Conservation (phyloP, 2,797 vertebrate species). For the Macropus fuliginosus region DNA sequence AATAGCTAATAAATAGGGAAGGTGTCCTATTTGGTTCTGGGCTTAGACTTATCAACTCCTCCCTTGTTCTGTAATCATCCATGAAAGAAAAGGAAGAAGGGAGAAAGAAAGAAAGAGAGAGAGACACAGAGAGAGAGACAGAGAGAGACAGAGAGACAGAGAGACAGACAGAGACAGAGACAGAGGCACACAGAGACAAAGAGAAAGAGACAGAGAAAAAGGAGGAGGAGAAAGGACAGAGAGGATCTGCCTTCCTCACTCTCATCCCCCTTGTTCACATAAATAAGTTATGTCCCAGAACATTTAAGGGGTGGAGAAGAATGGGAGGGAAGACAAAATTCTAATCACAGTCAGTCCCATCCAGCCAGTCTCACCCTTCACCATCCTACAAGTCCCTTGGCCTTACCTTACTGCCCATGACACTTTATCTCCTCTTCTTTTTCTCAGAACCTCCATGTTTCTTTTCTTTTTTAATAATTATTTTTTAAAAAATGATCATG, state of each 20-base stretch:
- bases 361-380: too few species aligned
- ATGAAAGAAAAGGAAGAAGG: not conserved
- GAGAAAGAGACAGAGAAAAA: not conserved
- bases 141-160: not conserved
- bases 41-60: not conserved
- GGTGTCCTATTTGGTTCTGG: not conserved
- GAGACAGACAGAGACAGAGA: too few species aligned
- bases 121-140: too few species aligned
- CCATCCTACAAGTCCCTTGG: not conserved
- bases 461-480: not conserved
- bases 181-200: too few species aligned
- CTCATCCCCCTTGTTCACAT: not conserved
- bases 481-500: not conserved
- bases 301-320: not conserved
- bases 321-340: not conserved
- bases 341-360: not conserved
- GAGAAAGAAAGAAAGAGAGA: not conserved
- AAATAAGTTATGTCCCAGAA: not conserved
- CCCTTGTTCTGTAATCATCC: not conserved
- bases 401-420: not conserved
- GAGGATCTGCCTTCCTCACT: not conserved
- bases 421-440: not conserved
- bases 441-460: not conserved
- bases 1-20: not conserved
- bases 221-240: not conserved